A percentile compares a stretch with the other conserved stretches of the same genome.
Evolutionary conservation across 2,113 vertebrate genomes (phyloP).

Genomic region (Oreotrochilus melanogaster): DNA sequence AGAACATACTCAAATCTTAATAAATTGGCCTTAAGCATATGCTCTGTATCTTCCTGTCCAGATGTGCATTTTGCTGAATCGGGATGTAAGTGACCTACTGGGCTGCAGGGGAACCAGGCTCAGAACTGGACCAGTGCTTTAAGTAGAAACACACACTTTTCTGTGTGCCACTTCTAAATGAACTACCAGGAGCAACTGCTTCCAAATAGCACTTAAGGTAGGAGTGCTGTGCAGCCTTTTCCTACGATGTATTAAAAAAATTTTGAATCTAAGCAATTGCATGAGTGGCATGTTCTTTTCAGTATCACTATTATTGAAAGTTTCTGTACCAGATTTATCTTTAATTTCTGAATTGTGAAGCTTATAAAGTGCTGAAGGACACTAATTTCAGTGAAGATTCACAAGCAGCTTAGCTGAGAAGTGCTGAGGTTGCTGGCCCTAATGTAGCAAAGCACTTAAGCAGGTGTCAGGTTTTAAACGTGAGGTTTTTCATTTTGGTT

Average conservation of each 20-base stretch:
- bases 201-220: background rate
- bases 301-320: background rate
- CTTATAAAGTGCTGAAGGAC: background rate
- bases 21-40: background rate
- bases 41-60: background rate
- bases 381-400: background rate
- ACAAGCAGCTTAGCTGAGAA: background rate
- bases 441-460: background rate
- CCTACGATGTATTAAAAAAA: background rate
- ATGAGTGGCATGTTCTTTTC: accelerated
- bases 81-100: background rate
- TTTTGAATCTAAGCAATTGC: background rate
- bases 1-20: background rate
- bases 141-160: background rate
- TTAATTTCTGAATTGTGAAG: background rate
- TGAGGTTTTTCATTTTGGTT: background rate
- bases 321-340: background rate
- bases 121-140: background rate
- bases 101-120: background rate
- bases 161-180: background rate
- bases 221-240: background rate
- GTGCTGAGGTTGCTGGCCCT: background rate
- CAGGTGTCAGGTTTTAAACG: background rate
- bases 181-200: background rate
- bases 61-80: background rate